phyloP scores from a whole-genome alignment of 2,113 vertebrate species.

The Geococcyx californianus region DNA sequence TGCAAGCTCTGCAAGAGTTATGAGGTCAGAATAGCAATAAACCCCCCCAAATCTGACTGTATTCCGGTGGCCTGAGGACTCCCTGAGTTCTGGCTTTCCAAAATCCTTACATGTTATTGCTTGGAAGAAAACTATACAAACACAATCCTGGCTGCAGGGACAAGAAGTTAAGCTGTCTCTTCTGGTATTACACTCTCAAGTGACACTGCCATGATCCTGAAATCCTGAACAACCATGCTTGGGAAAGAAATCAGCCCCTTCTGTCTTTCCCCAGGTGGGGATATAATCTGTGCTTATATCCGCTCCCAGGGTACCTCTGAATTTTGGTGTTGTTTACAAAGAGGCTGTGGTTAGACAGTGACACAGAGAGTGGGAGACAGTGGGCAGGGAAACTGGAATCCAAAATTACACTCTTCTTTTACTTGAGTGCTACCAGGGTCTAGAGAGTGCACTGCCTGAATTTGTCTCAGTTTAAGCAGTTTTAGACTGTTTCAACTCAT shows the following conservation, averaged over 20 bases:
- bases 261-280: not conserved
- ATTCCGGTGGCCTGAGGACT: not conserved
- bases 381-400: not conserved
- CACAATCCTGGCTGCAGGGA: rapidly evolving
- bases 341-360: not conserved
- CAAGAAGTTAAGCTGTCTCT: not conserved
- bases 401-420: rapidly evolving
- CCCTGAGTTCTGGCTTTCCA: not conserved
- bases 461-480: not conserved
- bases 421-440: not conserved
- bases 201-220: not conserved
- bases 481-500: not conserved
- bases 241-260: not conserved
- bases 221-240: not conserved
- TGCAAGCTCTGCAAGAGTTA: not conserved
- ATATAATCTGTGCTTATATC: not conserved
- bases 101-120: not conserved
- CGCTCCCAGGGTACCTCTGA: not conserved
- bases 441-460: not conserved
- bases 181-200: not conserved
- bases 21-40: not conserved
- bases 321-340: not conserved
- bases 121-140: not conserved
- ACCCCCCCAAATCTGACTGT: rapidly evolving
- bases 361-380: not conserved